phyloP scores from a whole-genome alignment of 2,888 invertebrate species.

The Thymelicus acteon region DNA sequence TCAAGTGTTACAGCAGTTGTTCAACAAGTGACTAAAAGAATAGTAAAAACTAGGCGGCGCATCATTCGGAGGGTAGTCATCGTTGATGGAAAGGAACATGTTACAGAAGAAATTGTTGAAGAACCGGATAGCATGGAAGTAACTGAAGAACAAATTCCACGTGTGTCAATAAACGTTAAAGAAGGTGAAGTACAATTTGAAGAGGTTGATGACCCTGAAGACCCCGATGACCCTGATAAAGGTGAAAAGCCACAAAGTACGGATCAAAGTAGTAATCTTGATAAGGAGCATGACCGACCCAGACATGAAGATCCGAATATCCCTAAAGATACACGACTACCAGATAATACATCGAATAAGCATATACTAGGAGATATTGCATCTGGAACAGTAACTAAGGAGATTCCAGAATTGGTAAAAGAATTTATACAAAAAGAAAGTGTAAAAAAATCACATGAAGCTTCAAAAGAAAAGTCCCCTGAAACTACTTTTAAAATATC shows the following conservation, averaged over 20 bases:
- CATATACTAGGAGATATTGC: background rate
- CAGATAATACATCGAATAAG: conserved; percentile 12
- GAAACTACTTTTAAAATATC: conserved; percentile 20
- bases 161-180: conserved; percentile 88
- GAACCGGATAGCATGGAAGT: conserved; percentile 92
- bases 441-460: conserved; percentile 34
- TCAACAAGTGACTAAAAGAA: conserved; percentile 91
- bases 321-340: conserved; percentile 39
- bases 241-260: conserved; percentile 51
- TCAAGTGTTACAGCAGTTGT: conserved; percentile 92
- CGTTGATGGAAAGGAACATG: conserved; percentile 93
- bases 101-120: conserved; percentile 93
- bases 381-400: conserved; percentile 34
- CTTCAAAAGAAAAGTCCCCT: conserved; percentile 13
- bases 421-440: conserved; percentile 64
- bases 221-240: conserved; percentile 53
- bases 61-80: conserved; percentile 91
- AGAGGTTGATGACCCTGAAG: conserved; percentile 58
- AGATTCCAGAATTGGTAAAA: conserved; percentile 53
- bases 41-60: conserved; percentile 90
- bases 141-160: conserved; percentile 88
- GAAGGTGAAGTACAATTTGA: conserved; percentile 79
- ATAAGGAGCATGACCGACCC: conserved; percentile 42
- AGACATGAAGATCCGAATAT: conserved; percentile 10
- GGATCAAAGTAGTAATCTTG: conserved; percentile 42